A percentile compares a stretch with the other conserved stretches of the same genome.
Evolutionary conservation across 1,140 invertebrate genomes (phyloP).

Genomic region (Aphis craccivora): DNA sequence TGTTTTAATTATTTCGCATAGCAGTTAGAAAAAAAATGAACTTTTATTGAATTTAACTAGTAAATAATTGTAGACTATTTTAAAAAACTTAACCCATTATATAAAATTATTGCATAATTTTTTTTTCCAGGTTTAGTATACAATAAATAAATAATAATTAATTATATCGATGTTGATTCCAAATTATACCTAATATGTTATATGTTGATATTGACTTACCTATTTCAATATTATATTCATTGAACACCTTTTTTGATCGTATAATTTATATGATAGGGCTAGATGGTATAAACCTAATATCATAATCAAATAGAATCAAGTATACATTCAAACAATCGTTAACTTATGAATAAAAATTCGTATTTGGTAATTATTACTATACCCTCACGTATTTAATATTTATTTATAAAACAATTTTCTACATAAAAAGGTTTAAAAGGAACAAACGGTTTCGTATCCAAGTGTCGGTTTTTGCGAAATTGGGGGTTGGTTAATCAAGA

Average conservation of each 20-base stretch:
- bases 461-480: neutral
- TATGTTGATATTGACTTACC: neutral
- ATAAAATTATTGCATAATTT: neutral
- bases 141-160: neutral
- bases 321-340: neutral
- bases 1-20: neutral
- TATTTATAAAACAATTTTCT: neutral
- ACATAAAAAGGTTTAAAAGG: neutral
- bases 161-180: neutral
- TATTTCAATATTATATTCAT: neutral
- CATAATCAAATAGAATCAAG: neutral
- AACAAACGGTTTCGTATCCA: conserved; percentile 8
- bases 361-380: neutral
- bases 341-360: neutral
- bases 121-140: neutral
- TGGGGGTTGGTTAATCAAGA: conserved; percentile 42
- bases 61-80: neutral
- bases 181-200: neutral
- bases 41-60: neutral
- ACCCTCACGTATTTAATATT: neutral
- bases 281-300: neutral
- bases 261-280: neutral
- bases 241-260: neutral
- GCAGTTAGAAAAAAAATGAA: neutral
- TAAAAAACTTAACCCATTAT: neutral